Evolutionary conservation across 2,113 vertebrate species (phyloP).

Genomic region (Austrofundulus limnaeus): DNA sequence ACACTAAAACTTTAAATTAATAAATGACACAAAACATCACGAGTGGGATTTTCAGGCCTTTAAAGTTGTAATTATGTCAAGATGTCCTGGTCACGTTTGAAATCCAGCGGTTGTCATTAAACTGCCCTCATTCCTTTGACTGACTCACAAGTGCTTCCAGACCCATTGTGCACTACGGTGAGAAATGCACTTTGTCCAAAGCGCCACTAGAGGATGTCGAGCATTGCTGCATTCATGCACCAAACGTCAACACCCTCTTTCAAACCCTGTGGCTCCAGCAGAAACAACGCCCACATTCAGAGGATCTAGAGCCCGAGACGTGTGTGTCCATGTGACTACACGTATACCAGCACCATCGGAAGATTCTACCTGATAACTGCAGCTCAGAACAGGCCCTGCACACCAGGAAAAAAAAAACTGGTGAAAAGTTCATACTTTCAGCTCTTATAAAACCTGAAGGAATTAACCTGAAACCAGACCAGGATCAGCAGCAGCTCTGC

Average conservation of each 20-base stretch:
- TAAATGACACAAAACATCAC: conserved; percentile 3
- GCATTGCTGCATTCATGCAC: conserved; percentile 41
- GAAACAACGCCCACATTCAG: conserved; percentile 55
- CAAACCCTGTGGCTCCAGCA: conserved; percentile 42
- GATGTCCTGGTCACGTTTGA: conserved; percentile 20
- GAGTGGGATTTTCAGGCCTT: conserved; percentile 16
- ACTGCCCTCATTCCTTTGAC: conserved; percentile 20
- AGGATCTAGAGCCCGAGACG: conserved; percentile 37
- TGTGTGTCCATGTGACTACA: conserved; percentile 15
- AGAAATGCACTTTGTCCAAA: conserved; percentile 18
- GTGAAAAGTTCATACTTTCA: background rate
- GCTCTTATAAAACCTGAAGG: background rate
- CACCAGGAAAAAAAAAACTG: background rate
- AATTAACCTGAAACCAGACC: no score
- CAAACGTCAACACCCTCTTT: conserved; percentile 54
- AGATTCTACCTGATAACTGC: conserved; percentile 17
- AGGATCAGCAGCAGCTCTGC: background rate
- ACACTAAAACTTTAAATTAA: background rate
- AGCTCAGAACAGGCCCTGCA: background rate
- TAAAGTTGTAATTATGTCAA: conserved; percentile 22
- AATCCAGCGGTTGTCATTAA: conserved; percentile 35
- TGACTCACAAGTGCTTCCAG: conserved; percentile 39
- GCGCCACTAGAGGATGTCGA: conserved; percentile 58
- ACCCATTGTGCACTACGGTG: background rate
- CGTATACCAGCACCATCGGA: conserved; percentile 12